Evolutionary conservation across 2,113 vertebrate genomes (phyloP).

Genomic region (Oryzias celebensis): DNA sequence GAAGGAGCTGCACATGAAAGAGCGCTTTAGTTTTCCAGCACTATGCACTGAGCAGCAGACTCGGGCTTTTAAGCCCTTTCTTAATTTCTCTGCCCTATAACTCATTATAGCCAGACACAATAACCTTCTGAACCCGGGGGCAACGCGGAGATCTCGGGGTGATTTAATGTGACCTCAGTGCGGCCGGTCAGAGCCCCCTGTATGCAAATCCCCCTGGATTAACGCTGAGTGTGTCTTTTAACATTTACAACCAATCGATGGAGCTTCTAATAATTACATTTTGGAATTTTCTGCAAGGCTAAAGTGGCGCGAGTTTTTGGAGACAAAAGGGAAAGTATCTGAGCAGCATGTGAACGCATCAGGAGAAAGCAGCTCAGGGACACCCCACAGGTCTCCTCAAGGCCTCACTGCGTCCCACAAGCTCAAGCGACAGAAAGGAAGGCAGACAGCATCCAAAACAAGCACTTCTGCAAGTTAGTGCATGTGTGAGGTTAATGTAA

Average conservation of each 20-base stretch:
- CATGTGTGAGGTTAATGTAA: conserved; percentile 46
- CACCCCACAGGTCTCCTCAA: conserved; percentile 51
- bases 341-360: conserved; percentile 29
- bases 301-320: conserved; percentile 12
- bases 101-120: conserved; percentile 75
- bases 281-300: conserved; percentile 4
- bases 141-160: conserved; percentile 69
- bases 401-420: conserved; percentile 53
- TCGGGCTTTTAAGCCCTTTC: conserved; percentile 61
- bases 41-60: conserved; percentile 50
- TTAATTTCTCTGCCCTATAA: conserved; percentile 73
- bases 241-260: conserved; percentile 53
- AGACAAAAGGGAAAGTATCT: conserved; percentile 1
- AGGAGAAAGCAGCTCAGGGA: conserved; percentile 52
- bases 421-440: conserved; percentile 37
- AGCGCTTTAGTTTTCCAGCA: conserved; percentile 44
- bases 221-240: conserved; percentile 63
- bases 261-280: conserved; percentile 46
- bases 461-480: conserved; percentile 46
- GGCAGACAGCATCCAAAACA: conserved; percentile 52
- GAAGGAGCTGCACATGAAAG: conserved; percentile 40
- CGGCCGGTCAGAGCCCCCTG: conserved; percentile 60
- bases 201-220: conserved; percentile 72
- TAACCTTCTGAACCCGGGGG: conserved; percentile 79
- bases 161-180: conserved; percentile 76